Percentiles rank a stretch among this genome's conserved stretches.
Conservation (phyloP, 2,797 vertebrate genomes). For the Spinus pinus region DNA sequence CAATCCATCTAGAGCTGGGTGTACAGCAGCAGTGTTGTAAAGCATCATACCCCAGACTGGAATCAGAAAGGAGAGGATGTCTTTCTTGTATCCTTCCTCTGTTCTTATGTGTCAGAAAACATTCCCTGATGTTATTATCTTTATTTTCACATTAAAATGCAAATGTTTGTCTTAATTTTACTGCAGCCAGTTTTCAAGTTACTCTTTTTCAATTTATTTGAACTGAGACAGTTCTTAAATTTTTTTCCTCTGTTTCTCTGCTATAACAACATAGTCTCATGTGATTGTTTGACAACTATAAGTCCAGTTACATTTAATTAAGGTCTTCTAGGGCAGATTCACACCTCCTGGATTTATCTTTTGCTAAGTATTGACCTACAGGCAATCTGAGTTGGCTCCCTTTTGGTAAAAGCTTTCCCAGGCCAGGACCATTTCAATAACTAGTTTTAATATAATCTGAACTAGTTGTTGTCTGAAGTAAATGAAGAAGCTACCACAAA, state of each 20-base stretch:
- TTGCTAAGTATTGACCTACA: neutral
- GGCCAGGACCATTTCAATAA: neutral
- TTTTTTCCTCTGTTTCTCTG: neutral
- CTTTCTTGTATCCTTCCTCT: neutral
- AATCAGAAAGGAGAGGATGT: neutral
- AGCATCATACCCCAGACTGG: rapidly evolving
- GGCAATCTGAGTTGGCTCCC: neutral
- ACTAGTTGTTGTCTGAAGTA: neutral
- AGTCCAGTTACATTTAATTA: neutral
- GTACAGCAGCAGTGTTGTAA: neutral
- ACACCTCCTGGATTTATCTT: neutral
- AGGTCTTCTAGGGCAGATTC: neutral
- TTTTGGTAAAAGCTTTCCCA: neutral
- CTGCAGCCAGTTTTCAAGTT: neutral
- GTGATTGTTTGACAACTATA: neutral
- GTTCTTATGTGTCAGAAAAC: neutral
- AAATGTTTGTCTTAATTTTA: neutral
- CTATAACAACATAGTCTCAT: neutral
- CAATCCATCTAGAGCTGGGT: neutral
- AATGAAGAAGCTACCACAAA: neutral
- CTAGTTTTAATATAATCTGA: neutral
- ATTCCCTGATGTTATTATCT: neutral
- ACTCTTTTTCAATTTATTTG: neutral
- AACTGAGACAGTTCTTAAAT: neutral
- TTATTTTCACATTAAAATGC: neutral